A percentile compares a stretch with the other conserved stretches of the same genome.
These are phyloP conservation scores for Stramonita haemastoma DNA, from an alignment of 2,888 invertebrate genomes.

Conservation along the genomic window DNA sequence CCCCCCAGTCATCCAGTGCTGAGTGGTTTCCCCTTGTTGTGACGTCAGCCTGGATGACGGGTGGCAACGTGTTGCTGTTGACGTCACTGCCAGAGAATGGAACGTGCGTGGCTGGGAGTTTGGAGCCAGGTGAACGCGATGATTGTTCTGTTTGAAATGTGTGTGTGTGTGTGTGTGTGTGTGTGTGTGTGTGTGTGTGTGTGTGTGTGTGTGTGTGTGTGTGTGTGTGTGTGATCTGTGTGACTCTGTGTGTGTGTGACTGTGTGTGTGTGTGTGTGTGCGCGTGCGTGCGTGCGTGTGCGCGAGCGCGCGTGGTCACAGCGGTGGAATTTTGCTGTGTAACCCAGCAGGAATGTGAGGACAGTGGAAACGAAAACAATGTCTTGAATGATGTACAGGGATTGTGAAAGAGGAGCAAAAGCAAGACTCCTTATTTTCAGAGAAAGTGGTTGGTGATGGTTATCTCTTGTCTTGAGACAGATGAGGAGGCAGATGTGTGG, in stretches of 20 bases:
- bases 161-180: not conserved
- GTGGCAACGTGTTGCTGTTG: too few relatives aligned
- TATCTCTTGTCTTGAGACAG: too few relatives aligned
- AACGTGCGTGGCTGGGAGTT: too few relatives aligned
- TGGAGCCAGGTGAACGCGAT: too few relatives aligned
- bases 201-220: not conserved
- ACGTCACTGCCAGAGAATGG: too few relatives aligned
- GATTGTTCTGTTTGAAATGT: not conserved
- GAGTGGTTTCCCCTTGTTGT: too few relatives aligned
- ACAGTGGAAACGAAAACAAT: not conserved
- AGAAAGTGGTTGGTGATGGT: too few relatives aligned
- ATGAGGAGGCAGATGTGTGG: too few relatives aligned
- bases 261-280: not conserved
- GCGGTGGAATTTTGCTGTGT: not conserved
- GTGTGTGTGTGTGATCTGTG: not conserved
- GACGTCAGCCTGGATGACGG: too few relatives aligned
- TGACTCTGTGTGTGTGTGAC: not conserved
- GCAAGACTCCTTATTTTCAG: not conserved
- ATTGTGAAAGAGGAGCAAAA: too few relatives aligned
- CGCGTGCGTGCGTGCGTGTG: conserved; percentile 1
- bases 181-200: not conserved
- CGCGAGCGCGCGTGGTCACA: not conserved
- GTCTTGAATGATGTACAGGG: too few relatives aligned
- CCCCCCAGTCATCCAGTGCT: too few relatives aligned
- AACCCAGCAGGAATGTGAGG: not conserved